Conservation (phyloP, 2,113 vertebrate species). For the Laterallus jamaicensis region DNA sequence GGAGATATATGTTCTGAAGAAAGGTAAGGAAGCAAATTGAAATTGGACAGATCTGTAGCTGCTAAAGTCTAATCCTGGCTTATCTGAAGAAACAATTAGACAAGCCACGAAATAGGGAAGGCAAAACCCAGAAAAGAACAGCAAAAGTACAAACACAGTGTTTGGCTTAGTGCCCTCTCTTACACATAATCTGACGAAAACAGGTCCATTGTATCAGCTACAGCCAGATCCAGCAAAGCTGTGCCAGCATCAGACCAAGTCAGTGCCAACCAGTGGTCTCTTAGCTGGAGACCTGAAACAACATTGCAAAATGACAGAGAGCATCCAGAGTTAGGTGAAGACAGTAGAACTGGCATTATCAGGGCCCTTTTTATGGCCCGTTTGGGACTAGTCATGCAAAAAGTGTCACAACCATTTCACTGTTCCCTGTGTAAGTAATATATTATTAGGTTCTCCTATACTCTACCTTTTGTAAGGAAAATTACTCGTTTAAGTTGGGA, state of each 20-base stretch:
- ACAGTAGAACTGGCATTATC: background rate
- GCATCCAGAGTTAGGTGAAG: background rate
- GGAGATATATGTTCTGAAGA: background rate
- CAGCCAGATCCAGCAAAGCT: background rate
- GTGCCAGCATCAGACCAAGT: background rate
- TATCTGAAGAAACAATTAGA: background rate
- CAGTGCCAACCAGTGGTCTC: background rate
- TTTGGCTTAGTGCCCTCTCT: background rate
- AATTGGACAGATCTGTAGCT: background rate
- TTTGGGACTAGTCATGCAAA: background rate
- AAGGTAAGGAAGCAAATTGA: background rate
- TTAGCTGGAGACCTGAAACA: background rate
- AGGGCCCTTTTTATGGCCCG: background rate
- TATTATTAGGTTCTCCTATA: background rate
- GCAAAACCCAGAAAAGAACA: background rate
- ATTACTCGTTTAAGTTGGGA: background rate
- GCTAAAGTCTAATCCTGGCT: background rate
- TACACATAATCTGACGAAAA: background rate
- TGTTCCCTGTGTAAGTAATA: background rate
- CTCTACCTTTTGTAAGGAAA: background rate
- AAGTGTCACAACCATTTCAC: background rate
- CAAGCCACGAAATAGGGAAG: background rate
- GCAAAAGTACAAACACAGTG: background rate
- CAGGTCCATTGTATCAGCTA: background rate
- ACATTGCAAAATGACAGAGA: background rate